Percentiles rank a stretch among this genome's conserved stretches.
Evolutionary conservation across 2,888 invertebrate species (phyloP).

Genomic region (Sesia apiformis): DNA sequence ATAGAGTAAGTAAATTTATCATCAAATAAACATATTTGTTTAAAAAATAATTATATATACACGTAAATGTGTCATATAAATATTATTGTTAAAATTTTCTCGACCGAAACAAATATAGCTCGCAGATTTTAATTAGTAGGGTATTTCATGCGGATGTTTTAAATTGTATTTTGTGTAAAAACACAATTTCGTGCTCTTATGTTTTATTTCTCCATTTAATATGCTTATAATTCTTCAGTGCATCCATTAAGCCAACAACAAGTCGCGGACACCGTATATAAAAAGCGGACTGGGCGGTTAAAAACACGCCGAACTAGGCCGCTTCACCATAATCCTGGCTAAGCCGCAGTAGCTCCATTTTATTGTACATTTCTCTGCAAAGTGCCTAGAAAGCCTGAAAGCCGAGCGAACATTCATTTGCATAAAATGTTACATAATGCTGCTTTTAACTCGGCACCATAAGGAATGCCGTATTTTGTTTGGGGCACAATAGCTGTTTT

Average conservation of each 20-base stretch:
- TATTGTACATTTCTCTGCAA: slow-evolving; percentile 45
- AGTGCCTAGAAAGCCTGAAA: slow-evolving; percentile 45
- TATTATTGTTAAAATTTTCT: too few relatives aligned
- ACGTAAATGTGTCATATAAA: too few relatives aligned
- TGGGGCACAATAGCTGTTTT: slow-evolving; percentile 38
- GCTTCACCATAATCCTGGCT: slow-evolving; percentile 27
- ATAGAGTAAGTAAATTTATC: too few relatives aligned
- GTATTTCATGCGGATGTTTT: too few relatives aligned
- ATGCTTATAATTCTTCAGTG: slow-evolving; percentile 10
- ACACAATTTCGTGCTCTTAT: too few relatives aligned
- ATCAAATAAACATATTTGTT: too few relatives aligned
- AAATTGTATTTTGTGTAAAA: too few relatives aligned
- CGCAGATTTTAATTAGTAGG: too few relatives aligned
- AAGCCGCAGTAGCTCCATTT: slow-evolving; percentile 30
- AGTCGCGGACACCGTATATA: slow-evolving; percentile 5
- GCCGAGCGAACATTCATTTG: slow-evolving; percentile 46
- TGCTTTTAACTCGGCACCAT: slow-evolving; percentile 38
- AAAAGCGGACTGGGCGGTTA: slow-evolving; percentile 4
- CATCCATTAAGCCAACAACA: slow-evolving; percentile 12
- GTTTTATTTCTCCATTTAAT: background rate
- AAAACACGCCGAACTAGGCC: slow-evolving; percentile 15
- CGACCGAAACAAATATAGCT: too few relatives aligned
- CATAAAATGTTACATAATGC: slow-evolving; percentile 41
- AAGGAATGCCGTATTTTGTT: slow-evolving; percentile 27
- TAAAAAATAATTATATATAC: too few relatives aligned